These are phyloP conservation scores for Onychostruthus taczanowskii DNA, from an alignment of 2,113 vertebrate species.

Conservation along the genomic window DNA sequence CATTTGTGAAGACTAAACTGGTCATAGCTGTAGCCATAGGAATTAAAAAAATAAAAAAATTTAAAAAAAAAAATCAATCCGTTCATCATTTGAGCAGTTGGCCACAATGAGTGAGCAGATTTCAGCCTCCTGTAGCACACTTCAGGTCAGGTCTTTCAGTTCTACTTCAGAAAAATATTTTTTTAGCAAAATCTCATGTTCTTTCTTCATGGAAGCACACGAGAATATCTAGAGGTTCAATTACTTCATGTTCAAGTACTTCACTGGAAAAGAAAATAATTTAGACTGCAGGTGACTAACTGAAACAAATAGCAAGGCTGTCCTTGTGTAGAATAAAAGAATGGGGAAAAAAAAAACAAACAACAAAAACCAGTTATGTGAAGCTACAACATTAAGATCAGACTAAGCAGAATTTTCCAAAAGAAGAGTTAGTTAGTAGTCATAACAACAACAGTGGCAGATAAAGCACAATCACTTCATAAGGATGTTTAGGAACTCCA, in stretches of 20 bases:
- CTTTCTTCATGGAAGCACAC: not conserved
- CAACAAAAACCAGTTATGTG: not conserved
- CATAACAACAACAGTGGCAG: not conserved
- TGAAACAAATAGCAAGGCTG: not conserved
- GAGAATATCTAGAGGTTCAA: not conserved
- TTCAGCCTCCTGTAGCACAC: not conserved
- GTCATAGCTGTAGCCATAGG: not conserved
- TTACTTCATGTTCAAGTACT: not conserved
- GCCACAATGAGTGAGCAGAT: not conserved
- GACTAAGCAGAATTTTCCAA: not conserved
- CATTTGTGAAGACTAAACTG: not conserved
- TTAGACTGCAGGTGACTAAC: not conserved
- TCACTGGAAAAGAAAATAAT: not conserved
- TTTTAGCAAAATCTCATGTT: not conserved
- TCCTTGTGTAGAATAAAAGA: not conserved
- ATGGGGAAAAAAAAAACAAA: accelerated
- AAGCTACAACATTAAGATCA: not conserved
- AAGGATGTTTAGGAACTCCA: not conserved
- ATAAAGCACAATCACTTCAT: not conserved
- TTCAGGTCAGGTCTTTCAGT: not conserved
- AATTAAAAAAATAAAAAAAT: not conserved
- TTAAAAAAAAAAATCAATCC: not conserved
- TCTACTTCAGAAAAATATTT: not conserved
- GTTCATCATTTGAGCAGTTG: not conserved
- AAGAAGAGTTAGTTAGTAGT: not conserved